Evolutionary conservation across 2,113 vertebrate genomes (phyloP).

Genomic region (Ariopsis seemanni): DNA sequence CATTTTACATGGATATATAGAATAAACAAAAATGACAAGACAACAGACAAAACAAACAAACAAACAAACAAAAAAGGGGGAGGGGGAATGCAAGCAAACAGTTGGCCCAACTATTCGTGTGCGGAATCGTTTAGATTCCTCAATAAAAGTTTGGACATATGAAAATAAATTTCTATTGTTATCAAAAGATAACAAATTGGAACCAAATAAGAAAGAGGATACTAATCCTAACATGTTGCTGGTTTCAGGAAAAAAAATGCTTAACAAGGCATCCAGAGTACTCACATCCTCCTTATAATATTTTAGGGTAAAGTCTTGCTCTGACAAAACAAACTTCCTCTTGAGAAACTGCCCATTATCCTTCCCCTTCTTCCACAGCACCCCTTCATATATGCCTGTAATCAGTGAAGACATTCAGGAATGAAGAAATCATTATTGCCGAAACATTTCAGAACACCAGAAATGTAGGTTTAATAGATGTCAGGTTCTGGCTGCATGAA

Average conservation of each 20-base stretch:
- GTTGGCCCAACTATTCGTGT: no score
- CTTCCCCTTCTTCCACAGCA: conserved; percentile 77
- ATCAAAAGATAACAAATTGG: no score
- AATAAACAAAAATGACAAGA: no score
- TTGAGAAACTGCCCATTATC: conserved; percentile 71
- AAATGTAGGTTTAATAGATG: neutral
- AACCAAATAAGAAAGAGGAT: no score
- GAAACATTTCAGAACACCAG: neutral
- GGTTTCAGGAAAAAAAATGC: neutral
- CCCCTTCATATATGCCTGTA: conserved; percentile 70
- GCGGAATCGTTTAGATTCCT: no score
- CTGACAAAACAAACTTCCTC: conserved; percentile 75
- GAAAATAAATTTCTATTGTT: no score
- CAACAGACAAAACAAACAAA: no score
- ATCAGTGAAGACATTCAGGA: neutral
- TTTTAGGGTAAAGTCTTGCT: conserved; percentile 69
- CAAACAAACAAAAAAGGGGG: no score
- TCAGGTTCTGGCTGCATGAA: neutral
- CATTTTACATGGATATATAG: no score
- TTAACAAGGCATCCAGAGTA: conserved; percentile 11
- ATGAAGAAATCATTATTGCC: neutral
- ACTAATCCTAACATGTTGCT: neutral
- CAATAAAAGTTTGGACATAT: no score
- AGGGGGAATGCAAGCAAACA: no score
- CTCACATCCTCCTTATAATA: conserved; percentile 78